phyloP scores from a whole-genome alignment of 2,113 vertebrate genomes.

The Madoqua kirkii region DNA sequence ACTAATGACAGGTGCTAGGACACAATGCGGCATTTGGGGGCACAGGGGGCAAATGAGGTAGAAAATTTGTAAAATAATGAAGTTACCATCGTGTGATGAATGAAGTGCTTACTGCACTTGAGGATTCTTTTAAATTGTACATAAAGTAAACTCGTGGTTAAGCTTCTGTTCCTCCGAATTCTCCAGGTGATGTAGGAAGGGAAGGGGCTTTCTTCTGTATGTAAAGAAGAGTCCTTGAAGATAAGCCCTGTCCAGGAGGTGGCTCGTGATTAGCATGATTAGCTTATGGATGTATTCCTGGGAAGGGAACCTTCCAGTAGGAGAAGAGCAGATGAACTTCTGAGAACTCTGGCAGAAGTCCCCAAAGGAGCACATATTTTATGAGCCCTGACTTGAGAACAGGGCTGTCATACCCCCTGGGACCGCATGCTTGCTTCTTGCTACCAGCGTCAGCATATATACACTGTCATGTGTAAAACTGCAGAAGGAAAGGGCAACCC shows the following conservation, averaged over 20 bases:
- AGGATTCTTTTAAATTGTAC: not conserved
- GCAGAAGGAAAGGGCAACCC: not conserved
- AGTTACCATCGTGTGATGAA: not conserved
- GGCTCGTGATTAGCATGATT: not conserved
- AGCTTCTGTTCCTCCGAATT: not conserved
- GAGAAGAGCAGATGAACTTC: not conserved
- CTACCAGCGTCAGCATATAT: not conserved
- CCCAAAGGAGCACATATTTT: not conserved
- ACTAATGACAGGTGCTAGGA: not conserved
- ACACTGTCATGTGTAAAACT: not conserved
- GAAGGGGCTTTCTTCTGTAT: not conserved
- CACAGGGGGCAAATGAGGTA: not conserved
- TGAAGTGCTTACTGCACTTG: not conserved
- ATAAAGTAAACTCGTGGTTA: not conserved
- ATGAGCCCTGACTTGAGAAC: not conserved
- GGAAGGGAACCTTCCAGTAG: not conserved
- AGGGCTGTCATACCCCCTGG: not conserved
- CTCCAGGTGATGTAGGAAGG: not conserved
- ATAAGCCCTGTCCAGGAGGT: not conserved
- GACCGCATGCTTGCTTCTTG: not conserved
- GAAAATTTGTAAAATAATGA: not conserved
- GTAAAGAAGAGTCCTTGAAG: not conserved
- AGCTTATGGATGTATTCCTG: not conserved
- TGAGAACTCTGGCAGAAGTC: not conserved
- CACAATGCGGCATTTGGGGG: accelerated